A percentile compares a stretch with the other conserved stretches of the same genome.
phyloP scores from a whole-genome alignment of 2,888 invertebrate species.

The Tinea semifulvella region DNA sequence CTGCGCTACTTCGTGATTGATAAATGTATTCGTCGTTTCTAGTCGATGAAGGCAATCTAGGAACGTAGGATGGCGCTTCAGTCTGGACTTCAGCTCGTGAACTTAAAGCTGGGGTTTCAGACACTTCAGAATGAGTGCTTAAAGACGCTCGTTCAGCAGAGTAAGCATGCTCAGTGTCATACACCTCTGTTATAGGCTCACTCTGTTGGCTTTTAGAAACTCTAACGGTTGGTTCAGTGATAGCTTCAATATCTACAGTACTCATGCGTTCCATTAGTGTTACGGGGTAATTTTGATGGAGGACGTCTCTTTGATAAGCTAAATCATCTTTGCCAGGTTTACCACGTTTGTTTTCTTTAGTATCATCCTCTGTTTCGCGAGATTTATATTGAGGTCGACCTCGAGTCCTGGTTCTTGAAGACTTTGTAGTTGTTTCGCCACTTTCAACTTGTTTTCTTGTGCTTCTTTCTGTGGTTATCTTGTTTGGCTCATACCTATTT shows the following conservation, averaged over 20 bases:
- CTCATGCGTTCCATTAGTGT: slow-evolving; percentile 57
- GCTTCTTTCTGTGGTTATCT: slow-evolving; percentile 44
- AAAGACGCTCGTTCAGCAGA: slow-evolving; percentile 42
- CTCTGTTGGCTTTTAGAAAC: slow-evolving; percentile 25
- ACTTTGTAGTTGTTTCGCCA: slow-evolving; percentile 43
- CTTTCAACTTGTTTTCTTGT: slow-evolving; percentile 34
- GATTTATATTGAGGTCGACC: slow-evolving; percentile 63
- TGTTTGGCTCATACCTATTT: slow-evolving; percentile 47
- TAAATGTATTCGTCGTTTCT: slow-evolving; percentile 34
- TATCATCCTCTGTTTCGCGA: slow-evolving; percentile 41
- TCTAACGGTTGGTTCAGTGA: slow-evolving; percentile 45
- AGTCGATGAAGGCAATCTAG: slow-evolving; percentile 29
- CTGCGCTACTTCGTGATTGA: slow-evolving; percentile 32
- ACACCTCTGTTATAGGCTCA: slow-evolving; percentile 31
- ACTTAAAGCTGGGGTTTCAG: not conserved
- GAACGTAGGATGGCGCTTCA: slow-evolving; percentile 32
- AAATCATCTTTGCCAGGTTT: slow-evolving; percentile 41
- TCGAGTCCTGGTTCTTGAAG: slow-evolving; percentile 46
- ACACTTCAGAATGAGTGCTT: not conserved
- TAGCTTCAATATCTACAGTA: slow-evolving; percentile 55
- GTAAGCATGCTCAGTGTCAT: slow-evolving; percentile 53
- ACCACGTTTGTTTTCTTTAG: slow-evolving; percentile 35
- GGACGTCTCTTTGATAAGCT: slow-evolving; percentile 70
- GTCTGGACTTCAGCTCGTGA: slow-evolving; percentile 27
- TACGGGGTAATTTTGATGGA: slow-evolving; percentile 72